phyloP scores from a whole-genome alignment of 2,113 vertebrate species.

The Lipotes vexillifer region DNA sequence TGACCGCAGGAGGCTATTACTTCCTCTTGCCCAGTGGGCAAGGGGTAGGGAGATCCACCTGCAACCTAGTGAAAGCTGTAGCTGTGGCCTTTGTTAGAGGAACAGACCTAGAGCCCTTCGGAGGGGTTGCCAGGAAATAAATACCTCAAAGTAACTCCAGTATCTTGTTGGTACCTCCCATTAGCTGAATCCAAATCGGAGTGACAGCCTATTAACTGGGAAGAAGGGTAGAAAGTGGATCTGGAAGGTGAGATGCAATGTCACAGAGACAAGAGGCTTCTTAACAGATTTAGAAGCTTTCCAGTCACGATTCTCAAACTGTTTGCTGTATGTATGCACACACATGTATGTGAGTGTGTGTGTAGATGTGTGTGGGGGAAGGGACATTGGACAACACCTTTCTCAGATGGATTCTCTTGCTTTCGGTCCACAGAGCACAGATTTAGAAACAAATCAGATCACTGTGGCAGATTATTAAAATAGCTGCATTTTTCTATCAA shows the following conservation, averaged over 20 bases:
- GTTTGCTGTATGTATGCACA: background rate
- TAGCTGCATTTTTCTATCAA: background rate
- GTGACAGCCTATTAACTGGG: background rate
- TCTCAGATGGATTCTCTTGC: background rate
- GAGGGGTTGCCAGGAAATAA: background rate
- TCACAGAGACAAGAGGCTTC: background rate
- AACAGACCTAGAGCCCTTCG: background rate
- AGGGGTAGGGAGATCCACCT: background rate
- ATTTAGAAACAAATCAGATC: background rate
- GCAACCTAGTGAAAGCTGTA: background rate
- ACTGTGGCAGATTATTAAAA: background rate
- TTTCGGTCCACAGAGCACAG: background rate
- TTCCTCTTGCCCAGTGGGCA: background rate
- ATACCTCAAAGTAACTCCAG: background rate
- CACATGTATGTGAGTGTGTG: fast-evolving
- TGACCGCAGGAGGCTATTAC: background rate
- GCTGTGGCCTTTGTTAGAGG: background rate
- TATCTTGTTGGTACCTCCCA: background rate
- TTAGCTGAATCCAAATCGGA: background rate
- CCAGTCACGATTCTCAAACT: background rate
- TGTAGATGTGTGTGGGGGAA: background rate
- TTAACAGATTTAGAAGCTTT: background rate
- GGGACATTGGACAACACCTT: background rate
- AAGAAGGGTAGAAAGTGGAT: background rate
- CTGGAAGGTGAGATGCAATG: background rate